These are phyloP conservation scores for Hartigia nigra DNA, from an alignment of 2,888 invertebrate genomes.

Conservation along the genomic window DNA sequence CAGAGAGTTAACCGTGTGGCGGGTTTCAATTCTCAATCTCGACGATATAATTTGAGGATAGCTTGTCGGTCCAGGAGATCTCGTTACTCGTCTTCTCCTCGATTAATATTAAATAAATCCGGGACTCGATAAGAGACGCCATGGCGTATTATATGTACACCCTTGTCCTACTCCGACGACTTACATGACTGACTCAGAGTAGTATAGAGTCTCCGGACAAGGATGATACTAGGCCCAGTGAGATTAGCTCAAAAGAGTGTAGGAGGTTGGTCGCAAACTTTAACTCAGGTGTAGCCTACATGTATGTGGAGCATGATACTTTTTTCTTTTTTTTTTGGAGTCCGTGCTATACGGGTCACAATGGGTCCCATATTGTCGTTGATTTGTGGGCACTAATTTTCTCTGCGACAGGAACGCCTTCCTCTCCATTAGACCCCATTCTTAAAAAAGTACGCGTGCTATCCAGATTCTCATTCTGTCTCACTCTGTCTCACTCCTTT, in stretches of 20 bases:
- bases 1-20: not conserved
- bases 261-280: not conserved
- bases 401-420: conserved; percentile 48
- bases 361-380: conserved; percentile 51
- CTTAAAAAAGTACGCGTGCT: conserved; percentile 36
- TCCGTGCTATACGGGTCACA: conserved; percentile 26
- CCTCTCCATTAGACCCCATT: conserved; percentile 57
- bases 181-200: not conserved
- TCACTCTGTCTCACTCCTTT: not conserved
- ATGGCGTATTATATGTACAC: not conserved
- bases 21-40: not conserved
- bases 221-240: not conserved
- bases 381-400: conserved; percentile 63
- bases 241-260: not conserved
- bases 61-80: not conserved
- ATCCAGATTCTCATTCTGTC: not conserved
- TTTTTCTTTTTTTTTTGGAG: not conserved
- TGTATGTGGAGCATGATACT: not conserved
- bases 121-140: not conserved
- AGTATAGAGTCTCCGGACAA: no score
- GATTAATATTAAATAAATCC: not conserved
- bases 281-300: not conserved
- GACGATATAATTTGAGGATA: not conserved
- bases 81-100: not conserved
- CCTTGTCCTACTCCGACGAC: not conserved